phyloP scores from a whole-genome alignment of 2,113 vertebrate genomes.

The Panthera uncia region DNA sequence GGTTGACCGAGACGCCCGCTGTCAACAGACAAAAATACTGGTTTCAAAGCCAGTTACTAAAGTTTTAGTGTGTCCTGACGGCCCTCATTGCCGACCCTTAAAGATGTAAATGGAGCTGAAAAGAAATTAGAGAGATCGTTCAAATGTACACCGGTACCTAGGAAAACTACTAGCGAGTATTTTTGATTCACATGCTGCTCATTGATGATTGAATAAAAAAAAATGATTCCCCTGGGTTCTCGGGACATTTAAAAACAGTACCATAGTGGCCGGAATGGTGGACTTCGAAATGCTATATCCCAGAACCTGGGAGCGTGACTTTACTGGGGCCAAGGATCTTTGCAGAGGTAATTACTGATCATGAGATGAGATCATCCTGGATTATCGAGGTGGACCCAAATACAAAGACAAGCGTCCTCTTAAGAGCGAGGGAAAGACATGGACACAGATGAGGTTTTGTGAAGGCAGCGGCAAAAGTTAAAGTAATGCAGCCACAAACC shows the following conservation, averaged over 20 bases:
- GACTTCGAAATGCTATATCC: neutral
- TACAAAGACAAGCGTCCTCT: neutral
- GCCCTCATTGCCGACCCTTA: neutral
- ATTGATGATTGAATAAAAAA: conserved; percentile 25
- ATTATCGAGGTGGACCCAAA: neutral
- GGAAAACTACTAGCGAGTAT: neutral
- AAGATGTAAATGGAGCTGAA: neutral
- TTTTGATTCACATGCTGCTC: conserved; percentile 13
- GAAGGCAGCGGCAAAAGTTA: neutral
- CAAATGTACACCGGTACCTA: neutral
- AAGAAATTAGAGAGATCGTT: neutral
- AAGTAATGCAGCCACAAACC: neutral
- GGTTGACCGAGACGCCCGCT: conserved; percentile 83
- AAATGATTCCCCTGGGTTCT: neutral
- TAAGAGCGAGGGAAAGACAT: neutral
- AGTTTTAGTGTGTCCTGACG: neutral
- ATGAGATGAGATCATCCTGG: neutral
- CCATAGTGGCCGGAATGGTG: neutral
- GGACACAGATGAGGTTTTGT: neutral
- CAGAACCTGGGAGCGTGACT: neutral
- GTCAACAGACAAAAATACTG: neutral
- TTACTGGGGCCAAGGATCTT: neutral
- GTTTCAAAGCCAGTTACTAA: neutral
- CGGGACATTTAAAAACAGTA: neutral
- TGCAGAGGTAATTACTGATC: neutral